Base-by-base conservation (phyloP, 2,888 invertebrate species). In the Loripinus fragilis region DNA sequence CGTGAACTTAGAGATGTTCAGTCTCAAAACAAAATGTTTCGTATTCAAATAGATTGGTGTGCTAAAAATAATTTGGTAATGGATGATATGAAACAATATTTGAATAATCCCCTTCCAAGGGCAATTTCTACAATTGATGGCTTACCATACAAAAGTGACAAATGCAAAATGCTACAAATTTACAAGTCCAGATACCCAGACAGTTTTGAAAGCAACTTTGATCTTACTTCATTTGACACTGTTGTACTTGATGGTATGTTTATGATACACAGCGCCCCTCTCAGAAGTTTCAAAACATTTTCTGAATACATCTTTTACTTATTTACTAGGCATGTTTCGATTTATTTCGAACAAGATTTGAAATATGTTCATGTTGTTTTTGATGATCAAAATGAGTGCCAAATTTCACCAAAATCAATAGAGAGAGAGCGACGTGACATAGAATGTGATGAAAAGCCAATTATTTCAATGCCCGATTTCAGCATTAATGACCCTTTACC, bases 41-140 rank as follows among this genome's bases (percentile, higher is more conserved):
- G 70, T 20, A 70, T 52, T 45, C 50, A 52, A 23, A 52, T 70
- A 20, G 41, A 30, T n/a, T 70, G 70, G 70, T 33, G n/a, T 15
- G 52, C 23, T 35, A 15, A 70, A 52, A 41, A 70, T 28, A 70
- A 70, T 33, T 35, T 52, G 12, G 17, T 45, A 28, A 33, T 70
- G 35, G 35, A 23, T 25, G 70, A 70, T 70, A 12, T 52, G n/a
- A 70, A 33, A n/a, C n/a, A 38, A 35, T 55, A n/a, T n/a, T n/a
- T n/a, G n/a, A n/a, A n/a, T n/a, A n/a, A n/a, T n/a, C n/a, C n/a
- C n/a, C n/a, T n/a, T 28, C 55, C 55, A 12, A 25, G 55, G 17
- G 55, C 55, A 5, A 55, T 55, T 25, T 17, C 55, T 28, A 55
- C 25, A 25, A 2, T 55, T 12, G 55, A 55, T 25, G 28, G 55